Conservation (phyloP, 2,888 invertebrate genomes). For the Furcula furcula region DNA sequence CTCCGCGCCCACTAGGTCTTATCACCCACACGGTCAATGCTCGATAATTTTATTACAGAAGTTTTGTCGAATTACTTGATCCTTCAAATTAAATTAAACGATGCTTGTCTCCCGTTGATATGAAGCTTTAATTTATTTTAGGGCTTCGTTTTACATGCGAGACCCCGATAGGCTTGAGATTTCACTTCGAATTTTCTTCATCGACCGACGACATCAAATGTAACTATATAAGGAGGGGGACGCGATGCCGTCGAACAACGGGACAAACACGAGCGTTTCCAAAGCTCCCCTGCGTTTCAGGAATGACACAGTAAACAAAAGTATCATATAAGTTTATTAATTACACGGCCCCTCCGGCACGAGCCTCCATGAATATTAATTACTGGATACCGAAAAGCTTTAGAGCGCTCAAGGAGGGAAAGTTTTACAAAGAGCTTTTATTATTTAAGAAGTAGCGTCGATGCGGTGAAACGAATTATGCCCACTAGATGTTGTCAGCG, state of each 20-base stretch:
- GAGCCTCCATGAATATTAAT: constrained; percentile 81
- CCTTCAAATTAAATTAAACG: constrained; percentile 78
- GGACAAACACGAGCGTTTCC: constrained; percentile 41
- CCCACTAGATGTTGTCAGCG: constrained; percentile 31
- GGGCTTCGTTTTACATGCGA: constrained; percentile 17
- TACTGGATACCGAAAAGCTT: constrained; percentile 80
- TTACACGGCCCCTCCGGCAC: constrained; percentile 78
- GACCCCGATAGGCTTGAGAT: constrained; percentile 11
- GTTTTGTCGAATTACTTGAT: constrained; percentile 77
- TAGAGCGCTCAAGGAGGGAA: constrained; percentile 80
- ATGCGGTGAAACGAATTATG: constrained; percentile 75
- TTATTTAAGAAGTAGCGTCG: constrained; percentile 79
- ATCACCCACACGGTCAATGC: constrained; percentile 68
- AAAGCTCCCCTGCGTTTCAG: constrained; percentile 59
- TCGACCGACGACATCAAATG: constrained; percentile 13
- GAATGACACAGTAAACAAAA: constrained; percentile 80
- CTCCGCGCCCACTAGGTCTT: constrained; percentile 54
- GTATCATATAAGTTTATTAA: constrained; percentile 83
- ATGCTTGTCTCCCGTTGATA: constrained; percentile 66
- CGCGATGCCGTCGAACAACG: constrained; percentile 28
- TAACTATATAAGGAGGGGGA: constrained; percentile 23
- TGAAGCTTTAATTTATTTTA: constrained; percentile 49
- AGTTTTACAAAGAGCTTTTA: constrained; percentile 82
- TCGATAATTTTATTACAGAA: constrained; percentile 80
- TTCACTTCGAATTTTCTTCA: constrained; percentile 14